Conservation (phyloP, 2,113 vertebrate genomes). For the Datnioides undecimradiatus region DNA sequence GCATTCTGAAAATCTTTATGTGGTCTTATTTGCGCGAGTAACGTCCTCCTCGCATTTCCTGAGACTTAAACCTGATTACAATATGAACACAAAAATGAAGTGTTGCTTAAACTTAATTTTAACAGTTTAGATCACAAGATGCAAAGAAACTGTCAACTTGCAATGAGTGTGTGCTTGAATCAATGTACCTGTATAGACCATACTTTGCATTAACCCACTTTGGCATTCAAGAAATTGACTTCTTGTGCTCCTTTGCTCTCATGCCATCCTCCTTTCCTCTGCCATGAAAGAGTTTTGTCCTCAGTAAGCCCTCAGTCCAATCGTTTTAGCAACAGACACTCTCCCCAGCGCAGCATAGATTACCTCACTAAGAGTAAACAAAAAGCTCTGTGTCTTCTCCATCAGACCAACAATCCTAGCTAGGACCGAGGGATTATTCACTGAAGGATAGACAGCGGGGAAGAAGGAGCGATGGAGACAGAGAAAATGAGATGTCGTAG, state of each 20-base stretch:
- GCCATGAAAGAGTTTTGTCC: background rate
- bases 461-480: conserved; percentile 19
- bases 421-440: conserved; percentile 33
- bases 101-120: too few relatives aligned
- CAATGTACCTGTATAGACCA: background rate
- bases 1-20: too few relatives aligned
- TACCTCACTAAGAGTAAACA: conserved; percentile 47
- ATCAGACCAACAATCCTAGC: conserved; percentile 14
- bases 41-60: too few relatives aligned
- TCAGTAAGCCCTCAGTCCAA: background rate
- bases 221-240: background rate
- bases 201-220: background rate
- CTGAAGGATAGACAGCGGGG: conserved; percentile 15
- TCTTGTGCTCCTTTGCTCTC: background rate
- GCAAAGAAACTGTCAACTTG: background rate
- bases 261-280: background rate
- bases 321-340: conserved; percentile 18
- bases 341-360: conserved; percentile 37
- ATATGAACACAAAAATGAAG: too few relatives aligned
- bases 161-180: background rate
- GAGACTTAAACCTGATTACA: too few relatives aligned
- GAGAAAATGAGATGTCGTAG: conserved; percentile 44
- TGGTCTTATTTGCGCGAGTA: too few relatives aligned
- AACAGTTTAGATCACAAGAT: too few relatives aligned
- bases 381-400: conserved; percentile 17